These are phyloP conservation scores for Onthophagus taurus DNA, from an alignment of 1,140 invertebrate genomes.

Conservation along the genomic window DNA sequence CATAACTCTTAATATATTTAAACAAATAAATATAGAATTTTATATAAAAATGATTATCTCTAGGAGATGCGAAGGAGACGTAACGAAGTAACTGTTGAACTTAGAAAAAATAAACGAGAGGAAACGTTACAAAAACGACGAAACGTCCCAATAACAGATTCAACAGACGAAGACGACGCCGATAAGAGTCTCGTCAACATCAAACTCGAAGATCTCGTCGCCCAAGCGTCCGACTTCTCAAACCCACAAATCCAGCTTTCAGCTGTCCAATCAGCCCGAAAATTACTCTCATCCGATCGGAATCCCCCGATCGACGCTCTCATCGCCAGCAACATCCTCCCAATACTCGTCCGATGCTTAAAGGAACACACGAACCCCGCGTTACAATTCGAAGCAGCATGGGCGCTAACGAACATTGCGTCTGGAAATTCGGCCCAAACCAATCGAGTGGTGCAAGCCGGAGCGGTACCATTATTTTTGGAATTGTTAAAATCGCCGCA, in stretches of 20 bases:
- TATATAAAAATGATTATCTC: slow-evolving; percentile 10
- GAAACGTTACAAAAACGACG: slow-evolving; percentile 91
- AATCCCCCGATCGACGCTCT: slow-evolving; percentile 98
- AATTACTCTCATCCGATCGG: slow-evolving; percentile 90
- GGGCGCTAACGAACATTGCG: slow-evolving; percentile 98
- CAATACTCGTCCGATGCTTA: slow-evolving; percentile 85
- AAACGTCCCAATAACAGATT: slow-evolving; percentile 80
- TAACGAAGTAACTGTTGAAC: slow-evolving; percentile 90
- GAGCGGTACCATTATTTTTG: slow-evolving; percentile 92
- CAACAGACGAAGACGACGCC: slow-evolving; percentile 71
- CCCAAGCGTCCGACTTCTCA: slow-evolving; percentile 57
- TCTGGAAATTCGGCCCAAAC: slow-evolving; percentile 95
- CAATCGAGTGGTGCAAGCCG: slow-evolving; percentile 85
- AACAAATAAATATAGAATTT: neutral
- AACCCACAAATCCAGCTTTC: slow-evolving; percentile 64
- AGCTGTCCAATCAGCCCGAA: slow-evolving; percentile 81
- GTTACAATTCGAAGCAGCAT: slow-evolving; percentile 97
- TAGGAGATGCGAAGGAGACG: slow-evolving; percentile 92
- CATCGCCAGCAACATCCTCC: slow-evolving; percentile 87
- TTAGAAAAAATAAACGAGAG: slow-evolving; percentile 94
- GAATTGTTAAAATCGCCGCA: slow-evolving; percentile 83
- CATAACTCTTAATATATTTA: neutral
- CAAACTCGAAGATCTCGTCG: slow-evolving; percentile 60
- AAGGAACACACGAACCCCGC: slow-evolving; percentile 78
- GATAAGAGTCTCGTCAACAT: slow-evolving; percentile 56